Conservation (phyloP, 1,140 invertebrate species). For the Drosophila jambulina region DNA sequence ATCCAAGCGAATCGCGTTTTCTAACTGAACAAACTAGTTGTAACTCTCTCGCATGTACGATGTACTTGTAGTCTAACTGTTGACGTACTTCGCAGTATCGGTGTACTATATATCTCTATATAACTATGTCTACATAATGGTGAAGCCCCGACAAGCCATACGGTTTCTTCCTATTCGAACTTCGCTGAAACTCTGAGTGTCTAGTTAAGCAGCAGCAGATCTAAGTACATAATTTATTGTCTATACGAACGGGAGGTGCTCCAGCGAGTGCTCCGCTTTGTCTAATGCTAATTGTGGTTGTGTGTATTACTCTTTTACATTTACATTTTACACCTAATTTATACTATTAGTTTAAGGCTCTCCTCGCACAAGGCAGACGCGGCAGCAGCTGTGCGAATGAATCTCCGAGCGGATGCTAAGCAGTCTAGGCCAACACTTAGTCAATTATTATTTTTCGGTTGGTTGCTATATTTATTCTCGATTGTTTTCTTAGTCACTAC, state of each 20-base stretch:
- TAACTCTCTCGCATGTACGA: conserved; percentile 56
- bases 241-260: conserved; percentile 31
- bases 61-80: conserved; percentile 44
- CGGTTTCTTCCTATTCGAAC: conserved; percentile 79
- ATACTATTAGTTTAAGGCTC: conserved; percentile 54
- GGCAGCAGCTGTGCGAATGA: conserved; percentile 3
- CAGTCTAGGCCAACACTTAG: conserved; percentile 62
- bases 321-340: conserved; percentile 63
- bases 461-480: conserved; percentile 71
- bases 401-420: conserved; percentile 4
- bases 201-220: conserved; percentile 54
- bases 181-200: conserved; percentile 80
- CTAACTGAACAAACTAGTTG: conserved; percentile 78
- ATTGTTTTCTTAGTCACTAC: conserved; percentile 67
- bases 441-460: conserved; percentile 64
- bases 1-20: conserved; percentile 62
- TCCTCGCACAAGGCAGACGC: conserved; percentile 19
- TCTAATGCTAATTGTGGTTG: conserved; percentile 82
- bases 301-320: conserved; percentile 76
- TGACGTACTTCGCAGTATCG: conserved; percentile 44
- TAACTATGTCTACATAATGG: conserved; percentile 41
- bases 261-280: conserved; percentile 47
- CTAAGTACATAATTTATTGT: conserved; percentile 64
- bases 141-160: conserved; percentile 46
- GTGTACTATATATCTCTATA: conserved; percentile 50